phyloP scores from a whole-genome alignment of 2,113 vertebrate genomes.

The Dendrocopos noguchii region DNA sequence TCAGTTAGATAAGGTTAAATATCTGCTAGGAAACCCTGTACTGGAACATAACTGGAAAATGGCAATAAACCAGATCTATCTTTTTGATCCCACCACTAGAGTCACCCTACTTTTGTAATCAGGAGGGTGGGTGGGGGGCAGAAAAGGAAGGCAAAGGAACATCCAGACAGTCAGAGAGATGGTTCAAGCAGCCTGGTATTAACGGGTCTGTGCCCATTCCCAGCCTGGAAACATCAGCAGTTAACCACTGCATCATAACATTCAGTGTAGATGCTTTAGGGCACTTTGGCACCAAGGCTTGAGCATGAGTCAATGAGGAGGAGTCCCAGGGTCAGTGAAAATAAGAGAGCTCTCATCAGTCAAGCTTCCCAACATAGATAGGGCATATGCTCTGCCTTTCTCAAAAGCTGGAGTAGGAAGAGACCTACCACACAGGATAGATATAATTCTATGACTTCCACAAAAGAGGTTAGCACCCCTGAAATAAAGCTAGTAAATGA shows the following conservation, averaged over 20 bases:
- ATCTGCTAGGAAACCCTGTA: neutral
- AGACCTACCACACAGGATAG: accelerated
- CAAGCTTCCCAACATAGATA: accelerated
- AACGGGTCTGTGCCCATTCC: neutral
- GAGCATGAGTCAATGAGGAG: neutral
- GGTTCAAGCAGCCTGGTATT: neutral
- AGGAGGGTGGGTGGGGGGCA: accelerated
- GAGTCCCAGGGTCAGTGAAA: neutral
- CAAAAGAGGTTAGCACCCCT: neutral
- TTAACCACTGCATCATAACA: neutral
- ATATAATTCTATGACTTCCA: neutral
- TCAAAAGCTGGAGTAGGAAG: neutral
- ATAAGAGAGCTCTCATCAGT: neutral
- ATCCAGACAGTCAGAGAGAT: neutral
- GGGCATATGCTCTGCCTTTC: neutral
- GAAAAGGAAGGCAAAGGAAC: neutral
- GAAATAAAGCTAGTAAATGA: neutral
- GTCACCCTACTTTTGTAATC: neutral
- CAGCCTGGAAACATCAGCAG: neutral
- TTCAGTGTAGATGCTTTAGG: neutral
- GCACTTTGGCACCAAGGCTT: neutral
- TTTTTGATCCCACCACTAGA: neutral
- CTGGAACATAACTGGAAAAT: neutral
- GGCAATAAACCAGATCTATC: neutral
- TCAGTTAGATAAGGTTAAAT: neutral